These are phyloP conservation scores for Ptilonorhynchus violaceus DNA, from an alignment of 2,113 vertebrate species.

Conservation along the genomic window DNA sequence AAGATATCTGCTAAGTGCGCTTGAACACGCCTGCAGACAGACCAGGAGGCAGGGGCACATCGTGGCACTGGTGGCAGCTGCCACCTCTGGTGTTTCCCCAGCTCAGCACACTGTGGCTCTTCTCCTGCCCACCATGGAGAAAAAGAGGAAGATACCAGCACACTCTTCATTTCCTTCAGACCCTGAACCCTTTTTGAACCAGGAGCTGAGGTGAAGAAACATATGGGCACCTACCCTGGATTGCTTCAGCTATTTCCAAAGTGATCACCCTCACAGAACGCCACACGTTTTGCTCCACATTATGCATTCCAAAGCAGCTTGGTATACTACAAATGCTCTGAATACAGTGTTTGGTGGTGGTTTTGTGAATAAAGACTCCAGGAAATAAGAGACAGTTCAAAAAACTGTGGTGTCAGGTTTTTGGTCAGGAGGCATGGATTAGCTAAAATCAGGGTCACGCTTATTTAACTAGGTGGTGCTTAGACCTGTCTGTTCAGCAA, in stretches of 20 bases:
- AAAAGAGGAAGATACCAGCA: neutral
- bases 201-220: neutral
- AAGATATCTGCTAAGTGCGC: neutral
- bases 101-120: neutral
- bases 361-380: neutral
- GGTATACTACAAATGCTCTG: too few relatives aligned
- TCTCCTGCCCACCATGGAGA: neutral
- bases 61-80: neutral
- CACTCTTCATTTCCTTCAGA: neutral
- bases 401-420: neutral
- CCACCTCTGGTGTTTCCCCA: neutral
- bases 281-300: accelerated
- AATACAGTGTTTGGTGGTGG: neutral
- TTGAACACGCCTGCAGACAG: neutral
- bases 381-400: neutral
- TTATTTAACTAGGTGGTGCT: neutral
- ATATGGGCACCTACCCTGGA: neutral
- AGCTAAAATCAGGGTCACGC: neutral
- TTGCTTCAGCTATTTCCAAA: neutral
- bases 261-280: accelerated
- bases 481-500: neutral
- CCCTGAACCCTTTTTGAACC: neutral
- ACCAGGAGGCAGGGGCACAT: neutral
- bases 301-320: neutral
- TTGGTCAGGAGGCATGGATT: neutral